Percentiles rank a stretch among this genome's conserved stretches.
These are phyloP conservation scores for Lanius ludovicianus DNA, from an alignment of 2,113 vertebrate genomes.

Conservation along the genomic window DNA sequence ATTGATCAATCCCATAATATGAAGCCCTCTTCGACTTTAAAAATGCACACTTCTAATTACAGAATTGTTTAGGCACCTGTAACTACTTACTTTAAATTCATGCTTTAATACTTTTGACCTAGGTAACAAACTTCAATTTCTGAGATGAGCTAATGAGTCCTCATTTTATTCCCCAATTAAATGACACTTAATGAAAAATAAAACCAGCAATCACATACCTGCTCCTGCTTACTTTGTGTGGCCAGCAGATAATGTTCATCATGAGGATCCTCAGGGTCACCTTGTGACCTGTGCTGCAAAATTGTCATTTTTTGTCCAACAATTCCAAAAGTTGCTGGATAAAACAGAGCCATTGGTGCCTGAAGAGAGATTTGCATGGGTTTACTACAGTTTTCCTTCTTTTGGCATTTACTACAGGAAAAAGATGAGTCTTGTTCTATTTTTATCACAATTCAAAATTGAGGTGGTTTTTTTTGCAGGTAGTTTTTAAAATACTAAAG, in stretches of 20 bases:
- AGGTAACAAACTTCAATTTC: background rate
- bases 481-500: background rate
- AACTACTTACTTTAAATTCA: background rate
- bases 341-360: conserved; percentile 98
- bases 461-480: accelerated
- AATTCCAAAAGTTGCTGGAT: conserved; percentile 95
- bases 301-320: conserved; percentile 96
- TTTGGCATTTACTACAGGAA: background rate
- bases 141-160: background rate
- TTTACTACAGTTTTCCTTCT: background rate
- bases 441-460: background rate
- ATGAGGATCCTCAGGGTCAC: conserved; percentile 93
- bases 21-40: background rate
- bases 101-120: background rate
- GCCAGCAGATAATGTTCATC: conserved; percentile 95
- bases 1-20: background rate
- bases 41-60: background rate
- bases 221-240: conserved; percentile 98
- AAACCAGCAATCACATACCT: conserved; percentile 73
- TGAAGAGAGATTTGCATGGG: conserved; percentile 34
- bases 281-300: conserved; percentile 91
- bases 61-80: background rate
- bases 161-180: background rate
- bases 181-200: background rate
- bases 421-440: background rate